Conservation (phyloP, 2,888 invertebrate species). For the Ophioninae sp. region DNA sequence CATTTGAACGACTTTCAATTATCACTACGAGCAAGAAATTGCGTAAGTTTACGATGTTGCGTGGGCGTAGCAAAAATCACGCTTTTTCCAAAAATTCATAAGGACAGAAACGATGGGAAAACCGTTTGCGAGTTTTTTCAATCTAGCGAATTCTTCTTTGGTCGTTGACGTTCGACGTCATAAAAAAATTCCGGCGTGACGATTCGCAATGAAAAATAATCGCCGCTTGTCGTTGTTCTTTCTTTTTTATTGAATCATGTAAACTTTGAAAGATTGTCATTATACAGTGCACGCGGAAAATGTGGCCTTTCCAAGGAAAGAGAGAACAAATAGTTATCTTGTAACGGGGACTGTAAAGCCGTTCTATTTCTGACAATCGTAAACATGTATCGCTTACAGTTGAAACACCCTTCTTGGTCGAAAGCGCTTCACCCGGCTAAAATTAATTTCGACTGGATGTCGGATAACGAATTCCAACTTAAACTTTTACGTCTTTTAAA, state of each 20-base stretch:
- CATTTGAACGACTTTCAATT: constrained; percentile 45
- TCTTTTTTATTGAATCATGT: not conserved
- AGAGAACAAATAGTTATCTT: constrained; percentile 1
- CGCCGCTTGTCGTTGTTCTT: not conserved
- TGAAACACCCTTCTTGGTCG: too few species aligned
- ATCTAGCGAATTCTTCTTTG: too few species aligned
- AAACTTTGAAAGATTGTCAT: constrained; percentile 12
- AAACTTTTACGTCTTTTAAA: too few species aligned
- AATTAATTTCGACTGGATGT: too few species aligned
- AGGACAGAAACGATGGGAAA: not conserved
- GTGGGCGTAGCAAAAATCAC: not conserved
- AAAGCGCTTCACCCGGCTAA: too few species aligned
- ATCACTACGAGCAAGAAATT: not conserved
- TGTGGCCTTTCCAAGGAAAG: not conserved
- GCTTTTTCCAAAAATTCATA: not conserved
- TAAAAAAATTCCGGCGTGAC: too few species aligned
- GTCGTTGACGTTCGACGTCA: too few species aligned
- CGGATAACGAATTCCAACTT: too few species aligned
- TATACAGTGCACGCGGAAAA: constrained; percentile 3
- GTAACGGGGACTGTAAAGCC: not conserved
- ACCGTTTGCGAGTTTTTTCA: too few species aligned
- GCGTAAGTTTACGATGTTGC: not conserved
- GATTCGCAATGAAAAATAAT: too few species aligned
- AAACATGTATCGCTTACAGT: constrained; percentile 4
- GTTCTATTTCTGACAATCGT: constrained; percentile 10